Conservation (phyloP, 1,140 invertebrate species). For the Drosophila pectinifera region DNA sequence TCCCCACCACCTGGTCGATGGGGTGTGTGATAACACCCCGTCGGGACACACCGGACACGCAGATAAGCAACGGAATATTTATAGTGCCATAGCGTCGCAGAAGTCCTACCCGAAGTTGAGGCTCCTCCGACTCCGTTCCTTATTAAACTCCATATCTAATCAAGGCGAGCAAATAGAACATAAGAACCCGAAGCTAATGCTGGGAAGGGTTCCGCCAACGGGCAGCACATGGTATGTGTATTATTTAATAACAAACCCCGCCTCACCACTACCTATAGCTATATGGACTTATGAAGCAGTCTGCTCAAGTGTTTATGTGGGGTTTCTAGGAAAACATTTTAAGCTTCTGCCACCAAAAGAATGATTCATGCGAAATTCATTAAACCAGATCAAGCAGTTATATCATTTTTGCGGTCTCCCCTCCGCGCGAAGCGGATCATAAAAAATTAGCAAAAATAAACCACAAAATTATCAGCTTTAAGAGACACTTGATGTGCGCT, state of each 20-base stretch:
- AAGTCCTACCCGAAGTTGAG: constrained; percentile 49
- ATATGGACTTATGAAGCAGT: background rate
- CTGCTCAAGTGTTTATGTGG: constrained; percentile 50
- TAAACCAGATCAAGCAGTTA: constrained; percentile 50
- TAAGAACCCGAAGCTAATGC: constrained; percentile 50
- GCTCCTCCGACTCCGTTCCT: constrained; percentile 24
- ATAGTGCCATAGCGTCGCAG: constrained; percentile 55
- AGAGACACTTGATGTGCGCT: constrained; percentile 19
- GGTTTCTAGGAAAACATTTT: constrained; percentile 24
- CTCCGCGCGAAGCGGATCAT: background rate
- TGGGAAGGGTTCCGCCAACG: constrained; percentile 51
- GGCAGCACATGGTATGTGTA: constrained; percentile 23
- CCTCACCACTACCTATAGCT: background rate
- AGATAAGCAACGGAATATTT: constrained; percentile 78
- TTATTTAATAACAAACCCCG: constrained; percentile 52
- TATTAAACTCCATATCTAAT: constrained; percentile 62
- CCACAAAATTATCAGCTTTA: constrained; percentile 6
- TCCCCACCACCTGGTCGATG: constrained; percentile 51
- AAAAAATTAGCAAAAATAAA: constrained; percentile 31
- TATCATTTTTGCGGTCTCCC: constrained; percentile 25
- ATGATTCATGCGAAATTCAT: constrained; percentile 60
- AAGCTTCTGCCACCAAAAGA: background rate
- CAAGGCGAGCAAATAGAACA: constrained; percentile 63
- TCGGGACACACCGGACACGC: constrained; percentile 22
- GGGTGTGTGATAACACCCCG: constrained; percentile 53